Base-by-base conservation (phyloP, 1,140 invertebrate genomes). In the Meloidogyne floridensis region DNA sequence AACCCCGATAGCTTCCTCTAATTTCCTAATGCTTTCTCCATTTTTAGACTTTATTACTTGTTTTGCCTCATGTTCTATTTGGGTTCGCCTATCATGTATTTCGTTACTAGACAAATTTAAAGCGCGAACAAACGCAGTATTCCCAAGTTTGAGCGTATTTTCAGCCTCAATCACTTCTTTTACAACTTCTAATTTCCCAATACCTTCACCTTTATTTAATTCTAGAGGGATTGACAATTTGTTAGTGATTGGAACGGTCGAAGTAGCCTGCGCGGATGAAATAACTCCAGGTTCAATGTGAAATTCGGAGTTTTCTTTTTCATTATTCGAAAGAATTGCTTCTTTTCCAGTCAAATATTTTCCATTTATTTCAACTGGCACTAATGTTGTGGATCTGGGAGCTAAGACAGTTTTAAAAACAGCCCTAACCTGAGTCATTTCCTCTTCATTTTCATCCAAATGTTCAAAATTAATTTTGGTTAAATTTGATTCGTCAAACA, bases 401-500 rank as follows among this genome's bases (percentile, higher is more conserved):
- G 51, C n/a, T 18, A 75, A 53, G n/a, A 53, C 56, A 7, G 73
- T 75, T 0, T 51, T 53, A 75, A 53, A 75, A 10, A 42, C 74
- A 2, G 32, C 74, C 0, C 74, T 18, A 18, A 75, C 43, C 15
- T 75, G 53, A 51, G 53, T 9, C 13, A 10, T 47, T 10, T 9
- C 11, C 3, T 53, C 59, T 11, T 8, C 43, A 9, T 10, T 32
- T 13, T 75, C 59, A 2, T 75, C 74, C 4, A 59, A 13, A 15
- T 32, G 59, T 4, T 75, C 74, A 10, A 75, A 75, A 9, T 75
- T 13, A 2, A 75, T 75, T 32, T 56, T 75, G 3, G 74, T 32
- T 18, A 32, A 18, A 20, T 53, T 75, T 10, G 53, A 56, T 11
- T 75, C 74, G 11, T 75, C 74, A 32, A 56, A 75, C 74, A 75